These are phyloP conservation scores for Schizopygopsis malacanthus DNA, from an alignment of 2,797 vertebrate genomes.

Conservation along the genomic window DNA sequence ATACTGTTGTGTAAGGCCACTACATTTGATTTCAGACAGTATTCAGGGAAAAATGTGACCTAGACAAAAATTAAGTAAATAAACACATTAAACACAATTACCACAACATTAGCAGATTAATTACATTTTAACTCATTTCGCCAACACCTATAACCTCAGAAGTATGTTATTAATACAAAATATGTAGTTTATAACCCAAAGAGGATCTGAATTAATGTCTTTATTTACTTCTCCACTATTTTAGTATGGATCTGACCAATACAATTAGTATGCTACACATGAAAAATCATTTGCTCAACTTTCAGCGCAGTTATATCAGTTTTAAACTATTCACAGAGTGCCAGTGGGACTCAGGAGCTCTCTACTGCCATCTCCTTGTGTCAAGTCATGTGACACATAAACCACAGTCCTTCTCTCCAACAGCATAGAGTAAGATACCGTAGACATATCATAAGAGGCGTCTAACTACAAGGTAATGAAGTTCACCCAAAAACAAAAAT, in stretches of 20 bases:
- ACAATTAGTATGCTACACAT: background rate
- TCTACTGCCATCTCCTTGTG: constrained; percentile 34
- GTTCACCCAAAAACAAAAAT: background rate
- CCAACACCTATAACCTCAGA: background rate
- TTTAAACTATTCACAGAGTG: background rate
- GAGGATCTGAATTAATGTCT: background rate
- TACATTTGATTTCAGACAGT: background rate
- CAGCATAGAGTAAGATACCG: background rate
- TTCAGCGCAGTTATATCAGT: background rate
- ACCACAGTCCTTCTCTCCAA: background rate
- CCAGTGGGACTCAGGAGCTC: background rate
- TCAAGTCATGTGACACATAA: background rate
- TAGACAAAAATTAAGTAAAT: background rate
- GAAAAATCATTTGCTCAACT: constrained; percentile 1
- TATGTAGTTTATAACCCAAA: background rate
- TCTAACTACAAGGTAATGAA: background rate
- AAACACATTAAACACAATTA: background rate
- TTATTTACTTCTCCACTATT: background rate
- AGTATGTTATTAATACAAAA: background rate
- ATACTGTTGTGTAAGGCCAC: background rate
- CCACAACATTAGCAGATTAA: background rate
- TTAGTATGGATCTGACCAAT: background rate
- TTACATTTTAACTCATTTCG: background rate
- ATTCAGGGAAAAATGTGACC: background rate
- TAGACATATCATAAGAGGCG: background rate